These are phyloP conservation scores for Oreochromis grahami DNA, from an alignment of 2,797 vertebrate species.

Conservation along the genomic window DNA sequence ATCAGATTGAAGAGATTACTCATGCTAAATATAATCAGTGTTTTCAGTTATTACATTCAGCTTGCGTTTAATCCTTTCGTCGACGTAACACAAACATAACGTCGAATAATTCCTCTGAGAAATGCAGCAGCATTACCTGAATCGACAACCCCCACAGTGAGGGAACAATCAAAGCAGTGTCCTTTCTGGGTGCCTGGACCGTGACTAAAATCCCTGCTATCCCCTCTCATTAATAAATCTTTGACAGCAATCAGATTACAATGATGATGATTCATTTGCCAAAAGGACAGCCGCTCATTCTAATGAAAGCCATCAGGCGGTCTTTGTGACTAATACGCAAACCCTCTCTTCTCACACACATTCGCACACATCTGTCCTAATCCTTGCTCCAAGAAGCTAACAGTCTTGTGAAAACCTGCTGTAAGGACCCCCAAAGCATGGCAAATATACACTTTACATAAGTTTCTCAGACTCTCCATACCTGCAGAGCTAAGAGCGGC, in stretches of 20 bases:
- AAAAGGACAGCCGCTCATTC: slow-evolving; percentile 22
- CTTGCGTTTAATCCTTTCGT: slow-evolving; percentile 1
- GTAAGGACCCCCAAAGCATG: background rate
- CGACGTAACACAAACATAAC: background rate
- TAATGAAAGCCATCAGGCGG: slow-evolving; percentile 34
- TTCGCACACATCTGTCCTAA: slow-evolving; percentile 1
- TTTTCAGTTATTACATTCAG: slow-evolving; percentile 5
- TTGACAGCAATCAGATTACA: slow-evolving; percentile 48
- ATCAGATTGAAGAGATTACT: background rate
- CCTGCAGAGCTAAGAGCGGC: background rate
- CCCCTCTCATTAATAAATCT: slow-evolving; percentile 42
- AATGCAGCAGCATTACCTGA: background rate
- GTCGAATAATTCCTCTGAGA: background rate
- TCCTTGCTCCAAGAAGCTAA: background rate
- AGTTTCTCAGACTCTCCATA: background rate
- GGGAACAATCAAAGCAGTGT: background rate
- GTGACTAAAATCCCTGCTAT: slow-evolving; percentile 24
- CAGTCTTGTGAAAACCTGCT: slow-evolving; percentile 45
- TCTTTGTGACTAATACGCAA: slow-evolving; percentile 41
- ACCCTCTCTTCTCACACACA: background rate
- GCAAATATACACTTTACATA: background rate
- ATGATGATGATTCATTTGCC: slow-evolving; percentile 44
- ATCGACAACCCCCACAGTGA: background rate
- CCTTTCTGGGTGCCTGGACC: background rate
- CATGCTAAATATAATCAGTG: slow-evolving; percentile 20